Evolutionary conservation across 1,140 invertebrate genomes (phyloP), one percentile per base, ranked within the genome.

Genomic region (Trypoxylus dichotomus): DNA sequence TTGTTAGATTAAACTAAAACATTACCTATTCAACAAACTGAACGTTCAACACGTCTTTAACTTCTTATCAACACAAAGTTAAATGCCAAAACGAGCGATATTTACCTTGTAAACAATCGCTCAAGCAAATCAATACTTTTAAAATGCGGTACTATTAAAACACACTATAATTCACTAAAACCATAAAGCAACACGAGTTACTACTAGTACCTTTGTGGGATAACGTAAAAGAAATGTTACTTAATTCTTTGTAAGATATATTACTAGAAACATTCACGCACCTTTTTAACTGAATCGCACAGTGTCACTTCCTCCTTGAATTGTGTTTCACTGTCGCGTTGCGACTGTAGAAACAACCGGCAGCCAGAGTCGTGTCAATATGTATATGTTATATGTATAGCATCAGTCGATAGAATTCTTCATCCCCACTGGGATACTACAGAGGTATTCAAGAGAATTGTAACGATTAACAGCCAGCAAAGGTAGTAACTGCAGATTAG

Each of bases 21-120:
- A 54, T 54, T 54, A n/a, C 32, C 32, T 54, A 54, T 54, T 1
- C 19, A 37, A 37, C 32, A 37, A 37, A 37, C 32, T 37, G 2
- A 37, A 5, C 32, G 32, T 37, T 37, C 32, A 37, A 5, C 47
- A 58, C 47, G 21, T 58, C 21, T 58, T 68, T 68, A 68, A 29
- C 24, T 29, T 29, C 19, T 58, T 58, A 68, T 21, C 60, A 27
- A 29, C 13, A 29, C 60, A 29, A 68, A 68, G 60, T 68, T 68
- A 68, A 68, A 68, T 68, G 60, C 27, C 60, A 68, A 68, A 68
- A 68, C 60, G 24, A 68, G 60, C 60, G 60, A 8, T 68, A 68
- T 68, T 68, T 68, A 68, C 60, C 60, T 68, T 68, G 60, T 68
- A 68, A 68, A 68, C 60, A 68, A 68, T 68, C 60, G 27, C 60